These are phyloP conservation scores for Bambusicola thoracicus DNA, from an alignment of 2,113 vertebrate species.

Conservation along the genomic window DNA sequence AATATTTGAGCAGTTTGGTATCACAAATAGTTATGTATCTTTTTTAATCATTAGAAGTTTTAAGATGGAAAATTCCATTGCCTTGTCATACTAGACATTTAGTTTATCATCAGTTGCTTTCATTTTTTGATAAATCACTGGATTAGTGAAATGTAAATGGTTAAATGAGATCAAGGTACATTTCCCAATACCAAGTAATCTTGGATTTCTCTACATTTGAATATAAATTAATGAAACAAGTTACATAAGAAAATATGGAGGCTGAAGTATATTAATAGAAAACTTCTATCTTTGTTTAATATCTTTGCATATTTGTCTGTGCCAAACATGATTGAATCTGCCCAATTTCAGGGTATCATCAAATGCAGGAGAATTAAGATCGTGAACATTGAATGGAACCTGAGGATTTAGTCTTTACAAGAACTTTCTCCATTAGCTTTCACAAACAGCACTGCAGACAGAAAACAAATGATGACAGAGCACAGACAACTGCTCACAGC, in stretches of 20 bases:
- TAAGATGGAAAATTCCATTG: not conserved
- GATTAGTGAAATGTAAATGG: not conserved
- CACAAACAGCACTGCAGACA: not conserved
- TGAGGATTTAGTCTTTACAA: not conserved
- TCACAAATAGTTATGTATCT: not conserved
- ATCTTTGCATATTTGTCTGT: not conserved
- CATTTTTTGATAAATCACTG: not conserved
- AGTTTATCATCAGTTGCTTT: not conserved
- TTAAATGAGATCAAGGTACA: not conserved
- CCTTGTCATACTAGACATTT: not conserved
- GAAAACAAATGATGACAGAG: not conserved
- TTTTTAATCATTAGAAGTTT: not conserved
- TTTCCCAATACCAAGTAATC: not conserved
- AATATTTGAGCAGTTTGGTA: not conserved
- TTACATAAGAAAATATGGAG: not conserved
- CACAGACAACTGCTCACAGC: not conserved
- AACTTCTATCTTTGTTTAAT: not conserved
- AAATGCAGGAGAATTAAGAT: not conserved
- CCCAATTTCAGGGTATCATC: not conserved
- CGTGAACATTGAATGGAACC: not conserved
- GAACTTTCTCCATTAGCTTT: not conserved
- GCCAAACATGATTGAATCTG: not conserved
- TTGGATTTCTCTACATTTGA: not conserved
- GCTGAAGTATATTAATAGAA: not conserved
- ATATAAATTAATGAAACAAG: not conserved